phyloP scores from a whole-genome alignment of 2,888 invertebrate genomes.

The Andrena praecox region DNA sequence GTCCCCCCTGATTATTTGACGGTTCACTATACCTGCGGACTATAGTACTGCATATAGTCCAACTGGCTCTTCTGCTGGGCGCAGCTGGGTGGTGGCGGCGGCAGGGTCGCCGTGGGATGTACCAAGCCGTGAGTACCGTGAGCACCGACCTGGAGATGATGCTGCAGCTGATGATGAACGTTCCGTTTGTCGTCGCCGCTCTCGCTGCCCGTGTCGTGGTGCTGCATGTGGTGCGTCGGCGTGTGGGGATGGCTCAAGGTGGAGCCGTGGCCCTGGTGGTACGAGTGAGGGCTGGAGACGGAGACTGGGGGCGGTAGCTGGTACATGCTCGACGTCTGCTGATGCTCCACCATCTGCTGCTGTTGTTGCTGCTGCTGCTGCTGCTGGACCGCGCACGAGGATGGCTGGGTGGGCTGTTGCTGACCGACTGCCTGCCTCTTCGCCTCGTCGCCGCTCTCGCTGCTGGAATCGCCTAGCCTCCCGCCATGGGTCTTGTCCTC shows the following conservation, averaged over 20 bases:
- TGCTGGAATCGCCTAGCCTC: conserved; percentile 81
- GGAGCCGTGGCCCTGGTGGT: conserved; percentile 80
- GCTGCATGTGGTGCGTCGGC: conserved; percentile 81
- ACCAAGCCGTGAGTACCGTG: conserved; percentile 80
- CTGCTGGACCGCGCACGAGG: conserved; percentile 72
- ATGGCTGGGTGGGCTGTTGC: conserved; percentile 67
- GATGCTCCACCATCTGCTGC: conserved; percentile 78
- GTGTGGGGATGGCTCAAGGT: conserved; percentile 80
- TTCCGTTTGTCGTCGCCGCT: conserved; percentile 83
- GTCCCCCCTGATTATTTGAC: background rate
- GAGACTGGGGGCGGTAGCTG: conserved; percentile 81
- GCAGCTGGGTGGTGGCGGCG: conserved; percentile 81
- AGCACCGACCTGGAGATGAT: conserved; percentile 79
- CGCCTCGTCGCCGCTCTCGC: conserved; percentile 83
- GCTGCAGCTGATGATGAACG: conserved; percentile 83
- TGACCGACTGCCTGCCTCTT: conserved; percentile 77
- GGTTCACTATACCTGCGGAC: conserved; percentile 79
- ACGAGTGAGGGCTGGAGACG: conserved; percentile 82
- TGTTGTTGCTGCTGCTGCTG: conserved; percentile 74
- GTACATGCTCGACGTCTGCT: conserved; percentile 81
- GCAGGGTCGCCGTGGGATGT: conserved; percentile 82
- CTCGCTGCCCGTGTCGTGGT: conserved; percentile 77
- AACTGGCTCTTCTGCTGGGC: conserved; percentile 83
- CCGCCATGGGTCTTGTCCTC: conserved; percentile 81
- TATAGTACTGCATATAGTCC: conserved; percentile 84